phyloP scores from a whole-genome alignment of 2,888 invertebrate species.

The Papilio demoleus region DNA sequence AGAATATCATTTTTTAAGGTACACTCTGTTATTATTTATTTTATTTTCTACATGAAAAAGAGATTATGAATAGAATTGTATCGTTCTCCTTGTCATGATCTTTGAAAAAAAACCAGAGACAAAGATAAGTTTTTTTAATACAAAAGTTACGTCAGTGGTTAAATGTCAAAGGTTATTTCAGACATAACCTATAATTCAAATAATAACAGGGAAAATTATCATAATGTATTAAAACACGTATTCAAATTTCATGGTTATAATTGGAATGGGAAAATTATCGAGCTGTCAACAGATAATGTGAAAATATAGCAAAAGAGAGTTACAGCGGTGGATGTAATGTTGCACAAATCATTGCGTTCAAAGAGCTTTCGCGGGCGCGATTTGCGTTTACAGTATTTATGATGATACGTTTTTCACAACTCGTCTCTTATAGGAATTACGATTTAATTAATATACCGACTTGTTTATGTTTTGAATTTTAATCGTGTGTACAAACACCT shows the following conservation, averaged over 20 bases:
- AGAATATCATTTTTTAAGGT: background rate
- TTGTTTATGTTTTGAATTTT: background rate
- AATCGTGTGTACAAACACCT: too few relatives aligned
- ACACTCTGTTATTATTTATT: background rate
- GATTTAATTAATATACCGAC: slow-evolving; percentile 1
- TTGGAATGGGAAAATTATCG: slow-evolving; percentile 18
- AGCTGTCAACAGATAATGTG: slow-evolving; percentile 26
- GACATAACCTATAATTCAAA: background rate
- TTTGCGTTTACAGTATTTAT: slow-evolving; percentile 30
- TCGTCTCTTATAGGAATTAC: background rate
- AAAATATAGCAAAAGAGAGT: slow-evolving; percentile 18
- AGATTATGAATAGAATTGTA: too few relatives aligned
- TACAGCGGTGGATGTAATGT: slow-evolving; percentile 21
- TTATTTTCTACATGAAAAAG: background rate
- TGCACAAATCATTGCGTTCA: slow-evolving; percentile 26
- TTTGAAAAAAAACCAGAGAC: background rate
- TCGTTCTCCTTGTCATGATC: background rate
- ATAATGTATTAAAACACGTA: background rate
- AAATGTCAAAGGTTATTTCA: background rate
- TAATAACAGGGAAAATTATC: background rate
- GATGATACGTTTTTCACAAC: slow-evolving; percentile 10
- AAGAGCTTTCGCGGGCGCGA: slow-evolving; percentile 13
- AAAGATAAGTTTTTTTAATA: background rate
- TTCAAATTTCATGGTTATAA: slow-evolving; percentile 7
- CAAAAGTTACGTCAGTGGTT: background rate